Percentiles rank a stretch among this genome's conserved stretches.
Conservation (phyloP, 2,888 invertebrate genomes). For the Polylopha cassiicola region DNA sequence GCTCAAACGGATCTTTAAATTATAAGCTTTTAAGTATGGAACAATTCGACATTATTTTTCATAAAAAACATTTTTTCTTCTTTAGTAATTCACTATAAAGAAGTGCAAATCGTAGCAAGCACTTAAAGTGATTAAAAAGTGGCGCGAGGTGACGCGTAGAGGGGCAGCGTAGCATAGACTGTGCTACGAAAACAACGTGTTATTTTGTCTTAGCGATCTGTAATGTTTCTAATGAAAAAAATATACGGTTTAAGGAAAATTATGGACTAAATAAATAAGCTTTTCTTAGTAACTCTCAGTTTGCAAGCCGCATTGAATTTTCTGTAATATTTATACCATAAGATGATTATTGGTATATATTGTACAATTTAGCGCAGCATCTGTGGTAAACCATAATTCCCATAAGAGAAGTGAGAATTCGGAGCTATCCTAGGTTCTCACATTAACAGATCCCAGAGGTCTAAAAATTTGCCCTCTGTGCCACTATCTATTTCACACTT, state of each 20-base stretch:
- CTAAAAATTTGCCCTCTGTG: slow-evolving; percentile 32
- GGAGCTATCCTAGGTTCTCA: slow-evolving; percentile 39
- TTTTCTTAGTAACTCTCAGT: too few relatives aligned
- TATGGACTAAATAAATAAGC: too few relatives aligned
- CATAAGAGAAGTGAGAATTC: slow-evolving; percentile 40
- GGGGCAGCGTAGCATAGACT: slow-evolving; percentile 33
- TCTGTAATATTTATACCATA: too few relatives aligned
- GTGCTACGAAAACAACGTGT: slow-evolving; percentile 35
- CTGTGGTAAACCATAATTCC: slow-evolving; percentile 3
- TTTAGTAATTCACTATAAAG: slow-evolving; percentile 57
- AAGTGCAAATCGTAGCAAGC: slow-evolving; percentile 63
- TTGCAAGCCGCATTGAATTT: too few relatives aligned
- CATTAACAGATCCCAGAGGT: slow-evolving; percentile 51
- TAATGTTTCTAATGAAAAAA: too few relatives aligned
- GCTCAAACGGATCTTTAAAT: not conserved
- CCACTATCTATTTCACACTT: slow-evolving; percentile 29
- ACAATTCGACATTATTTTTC: slow-evolving; percentile 36
- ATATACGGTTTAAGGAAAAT: too few relatives aligned
- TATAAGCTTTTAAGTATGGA: slow-evolving; percentile 27
- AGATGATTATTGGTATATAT: too few relatives aligned
- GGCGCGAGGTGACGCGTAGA: slow-evolving; percentile 37
- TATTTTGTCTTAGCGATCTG: too few relatives aligned
- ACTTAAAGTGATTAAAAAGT: slow-evolving; percentile 72
- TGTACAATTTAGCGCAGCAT: too few relatives aligned
- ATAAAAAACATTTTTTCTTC: slow-evolving; percentile 49